These are phyloP conservation scores for Tenebrosternarchus preto DNA, from an alignment of 2,113 vertebrate genomes.

Conservation along the genomic window DNA sequence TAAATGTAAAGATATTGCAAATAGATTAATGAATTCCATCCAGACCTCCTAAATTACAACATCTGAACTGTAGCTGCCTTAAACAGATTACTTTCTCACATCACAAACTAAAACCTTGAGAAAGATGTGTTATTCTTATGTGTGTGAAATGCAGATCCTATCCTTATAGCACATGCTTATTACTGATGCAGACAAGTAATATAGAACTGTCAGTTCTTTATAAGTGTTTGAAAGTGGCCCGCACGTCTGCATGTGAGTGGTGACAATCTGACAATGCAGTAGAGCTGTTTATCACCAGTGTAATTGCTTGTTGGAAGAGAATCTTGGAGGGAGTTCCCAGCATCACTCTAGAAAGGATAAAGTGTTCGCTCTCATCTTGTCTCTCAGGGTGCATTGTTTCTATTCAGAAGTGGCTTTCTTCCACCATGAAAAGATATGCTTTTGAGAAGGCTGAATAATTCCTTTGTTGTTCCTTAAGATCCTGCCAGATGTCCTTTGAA, in stretches of 20 bases:
- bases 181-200: neutral
- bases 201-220: neutral
- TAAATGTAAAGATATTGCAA: neutral
- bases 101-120: neutral
- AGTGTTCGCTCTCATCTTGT: neutral
- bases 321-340: neutral
- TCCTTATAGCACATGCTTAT: neutral
- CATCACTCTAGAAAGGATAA: neutral
- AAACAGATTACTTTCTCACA: neutral
- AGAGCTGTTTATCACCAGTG: neutral
- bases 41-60: conserved; percentile 3
- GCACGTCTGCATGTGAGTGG: too few species aligned
- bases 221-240: neutral
- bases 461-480: neutral
- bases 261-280: neutral
- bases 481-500: neutral
- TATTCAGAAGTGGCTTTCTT: neutral
- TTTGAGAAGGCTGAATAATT: neutral
- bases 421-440: neutral
- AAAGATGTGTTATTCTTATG: neutral
- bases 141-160: neutral
- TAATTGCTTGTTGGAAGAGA: conserved; percentile 12
- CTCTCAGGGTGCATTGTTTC: neutral
- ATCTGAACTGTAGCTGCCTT: neutral
- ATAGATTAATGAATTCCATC: neutral